Evolutionary conservation across 2,113 vertebrate genomes (phyloP), one percentile per base, ranked within the genome.

Genomic region (Phyllostomus discolor): DNA sequence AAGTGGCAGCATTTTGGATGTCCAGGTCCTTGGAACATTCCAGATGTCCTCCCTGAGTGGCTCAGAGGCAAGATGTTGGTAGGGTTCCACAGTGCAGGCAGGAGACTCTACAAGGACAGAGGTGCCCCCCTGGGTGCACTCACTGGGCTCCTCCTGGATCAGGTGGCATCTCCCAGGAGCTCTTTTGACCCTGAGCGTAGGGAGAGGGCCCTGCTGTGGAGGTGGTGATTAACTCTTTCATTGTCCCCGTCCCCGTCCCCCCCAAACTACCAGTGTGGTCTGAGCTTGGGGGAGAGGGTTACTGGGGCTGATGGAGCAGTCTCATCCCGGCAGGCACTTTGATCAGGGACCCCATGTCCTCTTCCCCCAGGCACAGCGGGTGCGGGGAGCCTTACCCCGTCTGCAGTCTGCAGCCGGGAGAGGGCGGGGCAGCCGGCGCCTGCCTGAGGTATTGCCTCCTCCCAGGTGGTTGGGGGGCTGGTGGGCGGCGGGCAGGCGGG

Each of bases 381-480:
- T 59, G 43, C 72, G 20, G 67, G 41, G 81, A 24, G 48, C 16
- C 50, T 41, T 14, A 0, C 28, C 48, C 50, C 48, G 35, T 52
- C 79, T 57, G 7, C 35, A 12, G 54, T 50, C 82, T 54, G 7
- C 35, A 16, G 81, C 10, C 83, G 28, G 33, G 85, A 24, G 33
- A n/a, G 41, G 76, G 38, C 66, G 9, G 9, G n/a, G 43, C 8
- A 43, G 43, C 43, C 8, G 43, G 43, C 43, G 4, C 43, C 43
- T 82, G 96, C 76, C 72, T 88, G 97, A 96, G 97, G 97, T 97
- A 97, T 84, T 84, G 96, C 93, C 97, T 96, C 82, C 95, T 96
- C 97, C 97, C 97, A 97, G 97, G 97, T 97, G 97, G 97, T 97
- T 96, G 92, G 92, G 96, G 80, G 97, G 97, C 62, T 35, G 96